Evolutionary conservation across 2,113 vertebrate genomes (phyloP), one percentile per base, ranked within the genome.

Genomic region (Oryzias melastigma): DNA sequence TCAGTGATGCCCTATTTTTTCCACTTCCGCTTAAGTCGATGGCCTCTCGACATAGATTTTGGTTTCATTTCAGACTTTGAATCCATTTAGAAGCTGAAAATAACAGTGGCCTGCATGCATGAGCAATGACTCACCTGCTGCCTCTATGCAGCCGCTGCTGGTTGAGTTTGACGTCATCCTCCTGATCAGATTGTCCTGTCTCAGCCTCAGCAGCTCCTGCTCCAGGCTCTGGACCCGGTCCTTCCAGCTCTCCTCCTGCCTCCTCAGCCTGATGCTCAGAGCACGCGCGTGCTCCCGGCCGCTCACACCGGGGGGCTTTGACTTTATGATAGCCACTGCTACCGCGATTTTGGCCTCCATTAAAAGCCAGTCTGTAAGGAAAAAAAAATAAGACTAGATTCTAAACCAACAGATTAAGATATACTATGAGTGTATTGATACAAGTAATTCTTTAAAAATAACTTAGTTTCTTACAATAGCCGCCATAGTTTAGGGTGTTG

Each of bases 281-380:
- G 88, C 56, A 49, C 94, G 88, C 0, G 89, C 72, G 1, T 93
- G 78, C 69, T 92, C 75, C 76, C 87, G 90, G 75, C 90, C 91
- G 58, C 84, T 95, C 85, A 68, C 85, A 8, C 87, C 92, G 17
- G 85, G 42, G 5, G 96, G 95, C 52, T 81, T 93, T 65, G 73
- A 91, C 68, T 55, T 93, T 59, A 98, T 94, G 59, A 98, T 73
- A 2, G 93, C 94, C 82, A 95, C 78, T 1, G 95, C 95, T 68
- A 94, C n/a, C 2, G 93, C 93, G 16, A 95, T 22, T 73, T 89
- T 91, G 76, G 88, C 91, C 8, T 87, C 91, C 76, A 71, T 88
- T 58, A 91, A 59, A 58, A 86, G 80, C 78, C 90, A 93, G 4
- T 80, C 70, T 51, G 52, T 1, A 7, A 7, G n/a, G 3, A 22